Evolutionary conservation across 2,113 vertebrate genomes (phyloP).

Genomic region (Amblyornis subalaris): DNA sequence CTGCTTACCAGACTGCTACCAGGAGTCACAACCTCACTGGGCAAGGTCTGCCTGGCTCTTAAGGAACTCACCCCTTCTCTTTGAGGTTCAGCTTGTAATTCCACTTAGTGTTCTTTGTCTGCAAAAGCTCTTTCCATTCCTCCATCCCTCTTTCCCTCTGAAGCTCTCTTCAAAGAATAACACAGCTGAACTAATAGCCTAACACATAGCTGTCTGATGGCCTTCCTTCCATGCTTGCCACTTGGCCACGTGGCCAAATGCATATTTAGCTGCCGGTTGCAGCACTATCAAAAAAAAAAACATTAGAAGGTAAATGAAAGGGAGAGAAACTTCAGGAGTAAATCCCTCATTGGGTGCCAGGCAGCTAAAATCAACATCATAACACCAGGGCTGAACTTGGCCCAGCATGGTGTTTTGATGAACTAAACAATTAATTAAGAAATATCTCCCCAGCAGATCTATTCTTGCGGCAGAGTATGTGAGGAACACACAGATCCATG

Average conservation of each 20-base stretch:
- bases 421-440: constrained; percentile 76
- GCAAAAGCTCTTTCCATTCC: background rate
- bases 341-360: background rate
- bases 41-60: background rate
- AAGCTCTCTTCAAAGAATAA: background rate
- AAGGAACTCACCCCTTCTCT: background rate
- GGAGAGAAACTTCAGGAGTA: background rate
- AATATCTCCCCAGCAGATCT: constrained; percentile 69
- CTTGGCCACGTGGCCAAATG: constrained; percentile 10
- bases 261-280: constrained; percentile 5
- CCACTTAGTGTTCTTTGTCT: background rate
- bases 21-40: background rate
- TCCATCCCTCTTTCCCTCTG: background rate
- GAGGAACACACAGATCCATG: constrained; percentile 58
- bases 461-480: constrained; percentile 45
- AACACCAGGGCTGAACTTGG: constrained; percentile 5
- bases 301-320: constrained; percentile 34
- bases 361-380: background rate
- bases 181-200: background rate
- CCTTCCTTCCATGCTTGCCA: background rate
- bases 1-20: background rate
- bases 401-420: constrained; percentile 62
- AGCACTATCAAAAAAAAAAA: background rate
- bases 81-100: background rate
- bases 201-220: background rate